A percentile compares a stretch with the other conserved stretches of the same genome.
These are phyloP conservation scores for Tiphia femorata DNA, from an alignment of 2,888 invertebrate species.

Conservation along the genomic window DNA sequence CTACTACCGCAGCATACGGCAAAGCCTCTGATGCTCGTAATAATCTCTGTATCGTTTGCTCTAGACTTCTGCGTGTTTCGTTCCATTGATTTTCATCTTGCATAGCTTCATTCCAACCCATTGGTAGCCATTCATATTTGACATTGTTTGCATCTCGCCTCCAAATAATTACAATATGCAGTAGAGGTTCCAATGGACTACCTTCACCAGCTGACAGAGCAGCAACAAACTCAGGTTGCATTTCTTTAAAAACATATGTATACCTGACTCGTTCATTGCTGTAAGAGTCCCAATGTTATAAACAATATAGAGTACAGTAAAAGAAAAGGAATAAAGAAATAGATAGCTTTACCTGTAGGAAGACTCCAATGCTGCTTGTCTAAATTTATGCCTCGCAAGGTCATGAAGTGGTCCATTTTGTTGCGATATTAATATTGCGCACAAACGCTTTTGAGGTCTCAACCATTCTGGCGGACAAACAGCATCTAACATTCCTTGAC, in stretches of 20 bases:
- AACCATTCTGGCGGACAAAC: conserved; percentile 93
- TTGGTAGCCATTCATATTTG: conserved; percentile 91
- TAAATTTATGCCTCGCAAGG: conserved; percentile 77
- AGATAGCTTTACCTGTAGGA: conserved; percentile 70
- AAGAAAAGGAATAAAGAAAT: background rate
- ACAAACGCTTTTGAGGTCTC: conserved; percentile 79
- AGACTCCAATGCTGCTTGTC: conserved; percentile 79
- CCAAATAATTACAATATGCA: conserved; percentile 91
- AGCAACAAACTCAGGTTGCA: conserved; percentile 85
- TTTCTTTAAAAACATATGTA: conserved; percentile 89
- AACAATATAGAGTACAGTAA: too few species aligned
- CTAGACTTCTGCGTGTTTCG: conserved; percentile 80
- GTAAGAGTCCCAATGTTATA: conserved; percentile 11
- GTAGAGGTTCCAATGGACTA: conserved; percentile 75
- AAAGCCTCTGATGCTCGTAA: conserved; percentile 81
- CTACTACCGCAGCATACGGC: conserved; percentile 83
- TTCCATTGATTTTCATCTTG: conserved; percentile 75
- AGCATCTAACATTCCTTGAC: conserved; percentile 87
- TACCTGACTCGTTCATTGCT: conserved; percentile 78
- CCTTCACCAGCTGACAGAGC: conserved; percentile 77
- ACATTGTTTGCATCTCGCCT: conserved; percentile 86
- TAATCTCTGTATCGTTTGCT: conserved; percentile 79
- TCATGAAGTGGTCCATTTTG: conserved; percentile 75
- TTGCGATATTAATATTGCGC: conserved; percentile 85
- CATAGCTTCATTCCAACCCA: conserved; percentile 72